Conservation (phyloP, 64 coral and sea anemone genomes). For the Montipora sp. region DNA sequence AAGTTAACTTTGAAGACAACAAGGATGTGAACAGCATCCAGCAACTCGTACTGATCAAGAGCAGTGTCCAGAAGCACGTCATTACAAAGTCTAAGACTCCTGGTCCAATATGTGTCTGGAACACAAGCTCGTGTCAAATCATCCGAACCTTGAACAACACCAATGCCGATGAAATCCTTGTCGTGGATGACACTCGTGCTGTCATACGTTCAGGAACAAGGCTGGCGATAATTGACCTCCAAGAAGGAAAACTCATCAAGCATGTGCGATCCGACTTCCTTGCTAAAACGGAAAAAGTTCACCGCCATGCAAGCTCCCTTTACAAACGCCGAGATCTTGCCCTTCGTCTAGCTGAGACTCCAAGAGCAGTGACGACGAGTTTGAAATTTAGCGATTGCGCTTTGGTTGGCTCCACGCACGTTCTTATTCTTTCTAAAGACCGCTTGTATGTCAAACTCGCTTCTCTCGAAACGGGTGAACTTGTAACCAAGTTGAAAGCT, state of each 20-base stretch:
- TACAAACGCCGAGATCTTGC: constrained; percentile 97
- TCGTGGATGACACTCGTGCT: constrained; percentile 95
- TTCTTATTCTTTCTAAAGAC: constrained; percentile 89
- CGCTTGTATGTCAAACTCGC: constrained; percentile 89
- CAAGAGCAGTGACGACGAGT: constrained; percentile 69
- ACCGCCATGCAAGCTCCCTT: constrained; percentile 95
- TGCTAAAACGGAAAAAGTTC: constrained; percentile 78
- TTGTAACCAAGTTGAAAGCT: constrained; percentile 81
- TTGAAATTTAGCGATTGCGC: constrained; percentile 93
- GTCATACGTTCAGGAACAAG: constrained; percentile 87
- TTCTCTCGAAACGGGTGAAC: constrained; percentile 85
- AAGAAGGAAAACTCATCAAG: constrained; percentile 96
- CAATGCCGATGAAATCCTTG: constrained; percentile 93
- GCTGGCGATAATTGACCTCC: constrained; percentile 92
- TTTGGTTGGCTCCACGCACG: constrained; percentile 82
- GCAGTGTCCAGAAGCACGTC: constrained; percentile 86
- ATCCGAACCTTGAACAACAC: constrained; percentile 89
- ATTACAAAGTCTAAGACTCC: constrained; percentile 86
- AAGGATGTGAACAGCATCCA: constrained; percentile 82
- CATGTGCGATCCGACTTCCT: constrained; percentile 91
- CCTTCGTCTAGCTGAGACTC: constrained; percentile 89
- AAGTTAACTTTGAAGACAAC: constrained; percentile 92
- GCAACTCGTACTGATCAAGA: constrained; percentile 81
- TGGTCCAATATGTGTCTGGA: constrained; percentile 97
- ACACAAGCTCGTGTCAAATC: constrained; percentile 82